A percentile compares a stretch with the other conserved stretches of the same genome.
phyloP scores from a whole-genome alignment of 2,113 vertebrate genomes.

The Seriola rivoliana region DNA sequence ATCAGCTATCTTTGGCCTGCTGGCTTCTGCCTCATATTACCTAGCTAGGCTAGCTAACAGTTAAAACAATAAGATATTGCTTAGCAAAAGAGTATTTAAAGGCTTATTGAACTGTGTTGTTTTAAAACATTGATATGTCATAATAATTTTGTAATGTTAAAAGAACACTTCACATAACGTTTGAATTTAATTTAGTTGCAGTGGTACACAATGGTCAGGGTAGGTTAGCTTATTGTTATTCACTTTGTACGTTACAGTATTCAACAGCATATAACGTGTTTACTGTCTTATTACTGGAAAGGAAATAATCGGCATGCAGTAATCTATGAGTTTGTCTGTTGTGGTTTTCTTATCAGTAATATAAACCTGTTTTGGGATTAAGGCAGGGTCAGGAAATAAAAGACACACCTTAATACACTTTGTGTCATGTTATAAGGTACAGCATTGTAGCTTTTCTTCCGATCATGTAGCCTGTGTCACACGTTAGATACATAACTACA shows the following conservation, averaged over 20 bases:
- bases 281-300: slow-evolving; percentile 7
- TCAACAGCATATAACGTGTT: background rate
- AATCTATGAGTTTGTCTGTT: slow-evolving; percentile 24
- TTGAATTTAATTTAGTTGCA: background rate
- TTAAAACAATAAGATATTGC: background rate
- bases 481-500: background rate
- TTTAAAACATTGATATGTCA: too few species aligned
- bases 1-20: too few species aligned
- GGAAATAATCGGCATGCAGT: slow-evolving; percentile 9
- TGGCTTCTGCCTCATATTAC: background rate
- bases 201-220: background rate
- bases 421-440: slow-evolving; percentile 12
- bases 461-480: background rate
- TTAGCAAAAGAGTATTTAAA: background rate
- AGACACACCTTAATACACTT: slow-evolving; percentile 29
- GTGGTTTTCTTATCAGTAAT: slow-evolving; percentile 50
- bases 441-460: background rate
- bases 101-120: background rate
- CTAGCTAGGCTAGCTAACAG: background rate
- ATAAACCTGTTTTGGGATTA: slow-evolving; percentile 1
- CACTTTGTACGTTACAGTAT: background rate
- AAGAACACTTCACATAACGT: background rate
- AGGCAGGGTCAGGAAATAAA: background rate
- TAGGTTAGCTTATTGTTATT: background rate
- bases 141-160: background rate